phyloP scores from a whole-genome alignment of 2,113 vertebrate genomes.

The Cottus gobio region DNA sequence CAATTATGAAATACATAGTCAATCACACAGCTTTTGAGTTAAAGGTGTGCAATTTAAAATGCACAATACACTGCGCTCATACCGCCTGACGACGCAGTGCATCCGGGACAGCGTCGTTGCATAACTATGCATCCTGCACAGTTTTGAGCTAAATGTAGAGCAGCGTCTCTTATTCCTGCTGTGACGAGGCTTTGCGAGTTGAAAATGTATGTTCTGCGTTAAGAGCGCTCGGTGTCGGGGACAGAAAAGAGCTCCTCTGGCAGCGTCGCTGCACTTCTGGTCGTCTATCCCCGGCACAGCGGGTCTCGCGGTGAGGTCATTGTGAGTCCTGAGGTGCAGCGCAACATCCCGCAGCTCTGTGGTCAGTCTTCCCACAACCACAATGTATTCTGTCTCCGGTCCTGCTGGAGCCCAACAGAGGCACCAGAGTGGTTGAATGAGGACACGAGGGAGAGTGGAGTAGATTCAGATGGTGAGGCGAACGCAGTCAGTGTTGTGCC shows the following conservation, averaged over 20 bases:
- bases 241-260: conserved; percentile 45
- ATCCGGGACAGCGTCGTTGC: background rate
- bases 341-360: conserved; percentile 62
- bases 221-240: conserved; percentile 36
- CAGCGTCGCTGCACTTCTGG: conserved; percentile 15
- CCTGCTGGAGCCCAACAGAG: conserved; percentile 60
- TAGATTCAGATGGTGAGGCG: conserved; percentile 61
- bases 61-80: background rate
- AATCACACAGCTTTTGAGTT: background rate
- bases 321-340: conserved; percentile 58
- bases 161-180: conserved; percentile 6
- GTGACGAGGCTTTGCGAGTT: conserved; percentile 21
- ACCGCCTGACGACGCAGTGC: background rate
- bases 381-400: conserved; percentile 66
- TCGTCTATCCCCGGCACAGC: conserved; percentile 16
- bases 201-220: conserved; percentile 43
- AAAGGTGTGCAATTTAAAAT: background rate
- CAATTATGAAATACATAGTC: background rate
- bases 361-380: conserved; percentile 58
- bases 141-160: conserved; percentile 25
- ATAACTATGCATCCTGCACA: background rate
- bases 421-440: conserved; percentile 59
- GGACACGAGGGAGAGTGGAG: conserved; percentile 59
- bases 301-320: conserved; percentile 62
- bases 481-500: conserved; percentile 40